Base-by-base conservation (phyloP, 1,140 invertebrate genomes). In the Phymorhynchus buccinoides region DNA sequence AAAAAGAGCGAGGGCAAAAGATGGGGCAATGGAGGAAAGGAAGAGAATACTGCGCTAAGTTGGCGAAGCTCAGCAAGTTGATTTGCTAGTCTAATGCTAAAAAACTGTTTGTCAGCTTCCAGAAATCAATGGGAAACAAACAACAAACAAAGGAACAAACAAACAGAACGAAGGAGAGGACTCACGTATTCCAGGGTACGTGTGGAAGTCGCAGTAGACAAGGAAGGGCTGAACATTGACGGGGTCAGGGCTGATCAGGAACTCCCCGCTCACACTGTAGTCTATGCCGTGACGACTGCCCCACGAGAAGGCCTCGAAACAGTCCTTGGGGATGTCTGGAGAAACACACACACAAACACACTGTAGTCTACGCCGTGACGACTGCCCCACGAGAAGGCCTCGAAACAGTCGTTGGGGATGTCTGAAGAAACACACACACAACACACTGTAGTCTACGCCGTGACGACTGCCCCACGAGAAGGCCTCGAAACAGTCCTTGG, bases 251-350 rank as follows among this genome's bases (percentile, higher is more conserved):
- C 66, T 85, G 52, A 92, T 89, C 39, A 92, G 84, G 41, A 88
- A 78, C 80, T 89, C 88, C 16, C 90, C 89, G 39, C 87, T 86
- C 30, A 68, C 27, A 0, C 37, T 71, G 81, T 44, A 83, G 81
- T 83, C 30, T 0, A 83, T 44, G 37, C 81, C 81, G 41, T 44
- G 1, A 18, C 27, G 78, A 9, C 56, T 84, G 39, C 88, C 88
- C 32, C 37, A 75, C 37, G 84, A 37, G 7, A 66, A 81, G 7
- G 89, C 91, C 9, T 92, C 90, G 16, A 88, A 84, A 87, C 91
- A 92, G 71, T 89, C 87, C 75, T 86, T 85, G 6, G 90, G 90
- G 41, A 92, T 85, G 84, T 88, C 91, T 92, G 84, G n/a, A n/a
- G n/a, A n/a, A n/a, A n/a, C n/a, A n/a, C n/a, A n/a, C n/a, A n/a